These are phyloP conservation scores for Coccyzus lansbergi DNA, from an alignment of 2,797 vertebrate genomes.

Conservation along the genomic window DNA sequence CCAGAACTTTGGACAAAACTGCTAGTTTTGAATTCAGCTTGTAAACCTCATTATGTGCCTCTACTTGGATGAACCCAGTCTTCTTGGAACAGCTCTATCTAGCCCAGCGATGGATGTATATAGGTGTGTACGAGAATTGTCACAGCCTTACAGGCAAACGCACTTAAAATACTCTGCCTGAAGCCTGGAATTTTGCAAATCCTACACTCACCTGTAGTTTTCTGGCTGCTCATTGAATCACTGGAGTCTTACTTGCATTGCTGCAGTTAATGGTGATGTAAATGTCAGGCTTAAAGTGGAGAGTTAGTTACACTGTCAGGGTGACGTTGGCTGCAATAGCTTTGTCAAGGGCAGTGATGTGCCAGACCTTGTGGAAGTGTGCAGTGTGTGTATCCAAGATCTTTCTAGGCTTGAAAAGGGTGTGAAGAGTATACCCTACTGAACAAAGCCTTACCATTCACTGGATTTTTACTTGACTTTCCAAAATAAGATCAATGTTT, in stretches of 20 bases:
- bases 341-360: constrained; percentile 11
- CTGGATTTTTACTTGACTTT: not conserved
- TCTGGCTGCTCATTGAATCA: not conserved
- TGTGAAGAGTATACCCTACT: not conserved
- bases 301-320: not conserved
- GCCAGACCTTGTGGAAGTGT: not conserved
- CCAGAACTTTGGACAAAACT: not conserved
- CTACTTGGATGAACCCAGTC: not conserved
- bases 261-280: not conserved
- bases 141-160: not conserved
- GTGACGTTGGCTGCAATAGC: not conserved
- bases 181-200: not conserved
- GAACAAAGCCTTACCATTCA: not conserved
- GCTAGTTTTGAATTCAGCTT: not conserved
- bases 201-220: not conserved
- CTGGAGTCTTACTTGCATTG: rapidly evolving
- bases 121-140: not conserved
- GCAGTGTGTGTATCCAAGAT: not conserved
- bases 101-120: not conserved
- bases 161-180: not conserved
- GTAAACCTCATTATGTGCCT: not conserved
- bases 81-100: not conserved
- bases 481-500: not conserved
- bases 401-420: not conserved
- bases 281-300: not conserved